Conservation (phyloP, 2,113 vertebrate species). For the Rhinoptilus africanus region DNA sequence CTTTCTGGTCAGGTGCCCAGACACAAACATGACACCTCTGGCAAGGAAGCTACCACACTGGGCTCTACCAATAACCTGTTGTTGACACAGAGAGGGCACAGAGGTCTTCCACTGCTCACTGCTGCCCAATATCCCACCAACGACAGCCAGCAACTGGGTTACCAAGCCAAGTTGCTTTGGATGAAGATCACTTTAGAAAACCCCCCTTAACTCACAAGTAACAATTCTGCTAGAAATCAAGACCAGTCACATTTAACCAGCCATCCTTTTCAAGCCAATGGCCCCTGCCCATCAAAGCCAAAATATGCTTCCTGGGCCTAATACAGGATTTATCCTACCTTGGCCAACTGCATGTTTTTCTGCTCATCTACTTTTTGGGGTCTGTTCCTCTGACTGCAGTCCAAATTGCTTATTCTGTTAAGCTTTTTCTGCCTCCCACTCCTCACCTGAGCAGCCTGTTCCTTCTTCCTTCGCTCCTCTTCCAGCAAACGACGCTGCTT, state of each 20-base stretch:
- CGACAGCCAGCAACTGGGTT: neutral
- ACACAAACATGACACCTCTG: neutral
- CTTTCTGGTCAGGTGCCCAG: neutral
- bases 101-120: neutral
- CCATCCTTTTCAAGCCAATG: neutral
- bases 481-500: conserved; percentile 93
- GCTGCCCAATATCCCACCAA: neutral
- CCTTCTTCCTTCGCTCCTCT: conserved; percentile 93
- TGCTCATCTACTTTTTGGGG: neutral
- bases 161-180: neutral
- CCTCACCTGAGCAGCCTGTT: conserved; percentile 84
- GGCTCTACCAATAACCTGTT: neutral
- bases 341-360: neutral
- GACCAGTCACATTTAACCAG: neutral
- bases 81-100: neutral
- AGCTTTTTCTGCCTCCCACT: neutral
- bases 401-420: fast-evolving
- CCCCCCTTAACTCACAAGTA: neutral
- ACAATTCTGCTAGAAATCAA: neutral
- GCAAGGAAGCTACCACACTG: neutral
- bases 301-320: neutral
- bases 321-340: neutral
- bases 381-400: neutral
- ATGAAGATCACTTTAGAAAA: neutral
- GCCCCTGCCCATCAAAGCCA: neutral